phyloP scores from a whole-genome alignment of 2,888 invertebrate species.

The Cybosia mesomella region DNA sequence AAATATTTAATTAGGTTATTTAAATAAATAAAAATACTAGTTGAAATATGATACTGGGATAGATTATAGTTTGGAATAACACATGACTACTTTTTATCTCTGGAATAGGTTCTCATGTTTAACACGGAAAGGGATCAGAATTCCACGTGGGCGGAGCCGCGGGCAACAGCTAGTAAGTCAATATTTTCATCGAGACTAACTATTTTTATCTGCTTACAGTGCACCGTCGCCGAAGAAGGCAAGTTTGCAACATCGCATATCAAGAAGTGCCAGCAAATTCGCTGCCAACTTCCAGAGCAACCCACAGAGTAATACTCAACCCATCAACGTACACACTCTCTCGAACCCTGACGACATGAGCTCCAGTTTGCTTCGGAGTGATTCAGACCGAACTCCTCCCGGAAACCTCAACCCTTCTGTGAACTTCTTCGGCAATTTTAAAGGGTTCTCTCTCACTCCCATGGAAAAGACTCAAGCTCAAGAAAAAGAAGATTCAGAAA shows the following conservation, averaged over 20 bases:
- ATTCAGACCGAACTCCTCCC: slow-evolving; percentile 80
- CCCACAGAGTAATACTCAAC: slow-evolving; percentile 69
- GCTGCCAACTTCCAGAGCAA: slow-evolving; percentile 80
- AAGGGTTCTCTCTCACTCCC: slow-evolving; percentile 93
- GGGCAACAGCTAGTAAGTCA: background rate
- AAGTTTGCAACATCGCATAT: slow-evolving; percentile 78
- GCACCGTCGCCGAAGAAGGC: slow-evolving; percentile 81
- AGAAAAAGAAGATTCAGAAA: slow-evolving; percentile 44
- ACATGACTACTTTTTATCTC: too few species aligned
- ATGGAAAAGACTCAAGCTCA: slow-evolving; percentile 80
- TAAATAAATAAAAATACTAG: too few species aligned
- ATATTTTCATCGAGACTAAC: background rate
- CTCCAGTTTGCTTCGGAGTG: slow-evolving; percentile 88
- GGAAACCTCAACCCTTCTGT: slow-evolving; percentile 81
- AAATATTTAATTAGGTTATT: too few species aligned
- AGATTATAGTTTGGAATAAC: too few species aligned
- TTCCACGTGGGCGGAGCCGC: too few species aligned
- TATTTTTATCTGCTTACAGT: slow-evolving; percentile 56
- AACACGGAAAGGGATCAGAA: too few species aligned
- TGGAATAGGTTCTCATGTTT: too few species aligned
- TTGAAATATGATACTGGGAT: too few species aligned
- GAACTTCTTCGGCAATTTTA: slow-evolving; percentile 94
- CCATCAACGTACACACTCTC: slow-evolving; percentile 82
- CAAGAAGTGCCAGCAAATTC: slow-evolving; percentile 81
- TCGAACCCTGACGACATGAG: slow-evolving; percentile 91